phyloP scores from a whole-genome alignment of 2,797 vertebrate species.

The Peromyscus eremicus region DNA sequence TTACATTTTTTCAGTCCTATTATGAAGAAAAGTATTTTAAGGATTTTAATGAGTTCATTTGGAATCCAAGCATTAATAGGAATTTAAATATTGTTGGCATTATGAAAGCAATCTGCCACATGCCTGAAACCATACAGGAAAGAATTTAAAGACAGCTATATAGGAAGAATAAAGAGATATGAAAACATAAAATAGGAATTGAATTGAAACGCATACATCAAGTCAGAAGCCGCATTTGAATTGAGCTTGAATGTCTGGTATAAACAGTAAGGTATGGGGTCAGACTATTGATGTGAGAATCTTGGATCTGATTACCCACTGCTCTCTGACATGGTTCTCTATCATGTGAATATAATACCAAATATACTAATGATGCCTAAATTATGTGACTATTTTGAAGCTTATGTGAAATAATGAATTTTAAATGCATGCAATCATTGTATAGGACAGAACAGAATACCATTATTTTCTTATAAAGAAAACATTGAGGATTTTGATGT shows the following conservation, averaged over 20 bases:
- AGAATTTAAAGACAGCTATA: not conserved
- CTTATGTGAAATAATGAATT: not conserved
- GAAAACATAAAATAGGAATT: not conserved
- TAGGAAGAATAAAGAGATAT: not conserved
- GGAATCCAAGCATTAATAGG: conserved; percentile 11
- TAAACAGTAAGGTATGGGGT: not conserved
- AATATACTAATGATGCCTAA: not conserved
- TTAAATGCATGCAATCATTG: not conserved
- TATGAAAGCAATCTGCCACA: not conserved
- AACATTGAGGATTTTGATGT: not conserved
- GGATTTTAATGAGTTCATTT: not conserved
- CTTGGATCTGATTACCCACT: not conserved
- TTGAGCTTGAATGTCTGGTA: not conserved
- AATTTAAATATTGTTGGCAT: not conserved
- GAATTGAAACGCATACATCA: not conserved
- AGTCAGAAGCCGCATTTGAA: not conserved
- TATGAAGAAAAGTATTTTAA: conserved; percentile 32
- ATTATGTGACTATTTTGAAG: not conserved
- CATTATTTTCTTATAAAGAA: not conserved
- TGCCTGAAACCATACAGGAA: not conserved
- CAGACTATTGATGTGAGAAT: not conserved
- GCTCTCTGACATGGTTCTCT: not conserved
- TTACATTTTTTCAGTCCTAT: not conserved
- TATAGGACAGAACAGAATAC: not conserved
- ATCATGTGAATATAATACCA: not conserved